Evolutionary conservation across 2,888 invertebrate genomes (phyloP), one percentile per base, ranked within the genome.

Genomic region (Alloscopus bannaensis): DNA sequence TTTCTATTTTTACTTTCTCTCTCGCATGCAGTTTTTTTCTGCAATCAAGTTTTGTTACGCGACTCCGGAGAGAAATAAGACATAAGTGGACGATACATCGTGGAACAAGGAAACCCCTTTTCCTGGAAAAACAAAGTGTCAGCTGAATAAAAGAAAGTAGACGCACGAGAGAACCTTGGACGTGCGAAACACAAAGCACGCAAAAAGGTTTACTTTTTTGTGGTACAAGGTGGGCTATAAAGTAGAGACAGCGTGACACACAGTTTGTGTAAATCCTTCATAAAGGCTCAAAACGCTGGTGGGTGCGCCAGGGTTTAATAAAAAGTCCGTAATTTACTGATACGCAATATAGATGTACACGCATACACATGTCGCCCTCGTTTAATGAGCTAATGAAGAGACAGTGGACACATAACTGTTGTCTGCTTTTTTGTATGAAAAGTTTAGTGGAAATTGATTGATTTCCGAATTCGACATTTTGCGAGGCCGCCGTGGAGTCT

Each of bases 21-120:
- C 31, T 45, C 40, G 28, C 50, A 13, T 47, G 60, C 24, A 40
- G 47, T 70, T 28, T 18, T 60, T 11, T 11, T n/a, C 65, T 29
- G 42, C 55, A 73, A 73, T 73, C 73, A 73, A 65, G 57, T 73
- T 55, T 73, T 55, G 65, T 73, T 73, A 73, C 57, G 64, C 65
- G 73, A 73, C 73, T 73, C 73, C 45, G 55, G 73, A 73, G 73
- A 73, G 73, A 73, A 65, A 73, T 73, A 73, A 64, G 73, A 65
- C 73, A 62, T 65, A 73, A 65, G 64, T 50, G 28, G 64, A 57
- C 11, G 29, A 13, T 22, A 60, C 40, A 60, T 22, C n/a, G n/a
- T n/a, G n/a, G n/a, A n/a, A n/a, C n/a, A n/a, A n/a, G n/a, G n/a
- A n/a, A n/a, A n/a, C n/a, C n/a, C n/a, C n/a, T n/a, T n/a, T n/a